Base-by-base conservation (phyloP, 2,113 vertebrate genomes). In the Perca schrenkii region DNA sequence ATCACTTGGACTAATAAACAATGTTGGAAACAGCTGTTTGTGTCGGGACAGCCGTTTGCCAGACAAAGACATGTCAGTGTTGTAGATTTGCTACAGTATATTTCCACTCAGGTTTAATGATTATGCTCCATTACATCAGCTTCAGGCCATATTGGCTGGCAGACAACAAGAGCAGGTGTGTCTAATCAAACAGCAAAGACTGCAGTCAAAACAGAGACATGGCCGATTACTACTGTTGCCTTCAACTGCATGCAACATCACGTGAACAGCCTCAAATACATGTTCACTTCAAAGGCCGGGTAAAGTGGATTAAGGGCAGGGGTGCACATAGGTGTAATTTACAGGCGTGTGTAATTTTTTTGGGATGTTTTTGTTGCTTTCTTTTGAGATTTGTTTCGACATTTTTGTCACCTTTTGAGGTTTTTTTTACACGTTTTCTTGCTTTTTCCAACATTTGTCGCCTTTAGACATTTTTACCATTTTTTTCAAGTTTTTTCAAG, bases 191-290 rank as follows among this genome's bases (percentile, higher is more conserved):
- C 22, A 72, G 40, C 25, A 61, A 47, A 43, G 67, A 65, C 63
- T 40, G 71, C 75, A 80, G 53, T 67, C 53, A 67, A 47, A 74
- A 77, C 79, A 74, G 47, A 66, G 36, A 74, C 81, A 76, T 14
- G 12, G 63, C 10, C 4, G 1, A 34, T 80, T 62, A 47, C 17
- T 40, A 8, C 57, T 68, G 50, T n/a, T 28, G 58, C 73, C 72
- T 46, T 46, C 60, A 74, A 34, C 57, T 54, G 22, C 36, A 31
- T 54, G 54, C n/a, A 56, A 36, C 53, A 50, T 79, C 56, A 67
- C 52, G 80, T 85, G 56, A 84, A 68, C 58, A 43, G n/a, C 17
- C 28, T 79, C 19, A 53, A 34, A 21, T 49, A 15, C 22, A 74
- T 8, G 60, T 63, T 74, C 43, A 53, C 62, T 66, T 56, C 40